Conservation (phyloP, 1,140 invertebrate genomes). For the Drosophila tsacasi region DNA sequence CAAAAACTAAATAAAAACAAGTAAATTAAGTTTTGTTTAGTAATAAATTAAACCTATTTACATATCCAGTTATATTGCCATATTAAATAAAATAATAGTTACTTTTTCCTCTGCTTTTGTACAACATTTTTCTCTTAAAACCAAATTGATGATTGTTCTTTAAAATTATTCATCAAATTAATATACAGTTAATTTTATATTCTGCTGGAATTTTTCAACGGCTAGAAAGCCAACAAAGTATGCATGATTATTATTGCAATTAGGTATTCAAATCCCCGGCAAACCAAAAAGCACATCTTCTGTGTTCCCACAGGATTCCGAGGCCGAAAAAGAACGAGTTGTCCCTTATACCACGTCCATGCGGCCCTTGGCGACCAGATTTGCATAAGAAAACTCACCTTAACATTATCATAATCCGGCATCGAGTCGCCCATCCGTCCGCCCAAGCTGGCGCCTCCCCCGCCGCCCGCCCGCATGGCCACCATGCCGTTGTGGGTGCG, state of each 20-base stretch:
- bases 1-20: too few species aligned
- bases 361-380: constrained; percentile 31
- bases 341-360: not conserved
- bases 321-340: constrained; percentile 20
- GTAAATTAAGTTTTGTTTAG: too few species aligned
- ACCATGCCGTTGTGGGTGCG: constrained; percentile 77
- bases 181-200: constrained; percentile 4
- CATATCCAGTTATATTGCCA: too few species aligned
- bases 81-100: not conserved
- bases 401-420: constrained; percentile 87
- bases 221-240: not conserved
- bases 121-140: not conserved
- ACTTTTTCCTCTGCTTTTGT: not conserved
- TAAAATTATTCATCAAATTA: not conserved
- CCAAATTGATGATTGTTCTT: not conserved
- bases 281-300: constrained; percentile 57
- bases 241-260: constrained; percentile 43
- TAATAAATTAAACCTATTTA: too few species aligned
- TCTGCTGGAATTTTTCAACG: not conserved
- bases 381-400: constrained; percentile 86
- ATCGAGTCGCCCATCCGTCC: constrained; percentile 84
- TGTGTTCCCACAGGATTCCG: constrained; percentile 59
- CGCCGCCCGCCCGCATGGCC: constrained; percentile 74
- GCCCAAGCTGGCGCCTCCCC: constrained; percentile 62
- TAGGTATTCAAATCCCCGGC: constrained; percentile 70